phyloP scores from a whole-genome alignment of 2,113 vertebrate genomes.

The Philantomba maxwellii region DNA sequence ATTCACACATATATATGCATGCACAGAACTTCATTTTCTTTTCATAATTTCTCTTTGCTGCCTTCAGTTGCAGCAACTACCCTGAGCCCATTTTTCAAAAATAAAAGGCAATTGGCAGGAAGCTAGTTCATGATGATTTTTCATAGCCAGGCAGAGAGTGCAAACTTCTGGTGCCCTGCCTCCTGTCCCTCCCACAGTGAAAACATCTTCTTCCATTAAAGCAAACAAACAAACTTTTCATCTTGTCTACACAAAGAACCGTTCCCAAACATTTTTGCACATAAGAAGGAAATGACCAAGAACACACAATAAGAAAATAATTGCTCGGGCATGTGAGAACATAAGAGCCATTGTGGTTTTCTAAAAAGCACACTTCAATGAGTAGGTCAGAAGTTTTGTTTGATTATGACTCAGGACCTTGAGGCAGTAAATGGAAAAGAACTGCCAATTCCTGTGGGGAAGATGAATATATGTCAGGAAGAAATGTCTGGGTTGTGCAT shows the following conservation, averaged over 20 bases:
- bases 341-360: not conserved
- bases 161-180: not conserved
- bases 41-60: constrained; percentile 30
- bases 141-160: not conserved
- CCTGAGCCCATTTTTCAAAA: constrained; percentile 13
- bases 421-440: not conserved
- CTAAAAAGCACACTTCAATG: not conserved
- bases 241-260: constrained; percentile 30
- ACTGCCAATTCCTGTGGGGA: not conserved
- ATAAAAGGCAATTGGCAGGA: not conserved
- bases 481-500: not conserved
- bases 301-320: constrained; percentile 30
- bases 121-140: not conserved
- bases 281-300: constrained; percentile 37
- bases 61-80: constrained; percentile 16
- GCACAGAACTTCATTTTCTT: not conserved
- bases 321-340: constrained; percentile 32
- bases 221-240: not conserved
- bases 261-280: constrained; percentile 26
- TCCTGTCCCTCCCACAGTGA: not conserved
- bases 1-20: not conserved
- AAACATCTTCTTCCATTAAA: constrained; percentile 14
- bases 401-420: constrained; percentile 42
- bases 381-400: constrained; percentile 19
- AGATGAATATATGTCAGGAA: not conserved